Evolutionary conservation across 1,140 invertebrate genomes (phyloP).

Genomic region (Rhopalosiphum padi): DNA sequence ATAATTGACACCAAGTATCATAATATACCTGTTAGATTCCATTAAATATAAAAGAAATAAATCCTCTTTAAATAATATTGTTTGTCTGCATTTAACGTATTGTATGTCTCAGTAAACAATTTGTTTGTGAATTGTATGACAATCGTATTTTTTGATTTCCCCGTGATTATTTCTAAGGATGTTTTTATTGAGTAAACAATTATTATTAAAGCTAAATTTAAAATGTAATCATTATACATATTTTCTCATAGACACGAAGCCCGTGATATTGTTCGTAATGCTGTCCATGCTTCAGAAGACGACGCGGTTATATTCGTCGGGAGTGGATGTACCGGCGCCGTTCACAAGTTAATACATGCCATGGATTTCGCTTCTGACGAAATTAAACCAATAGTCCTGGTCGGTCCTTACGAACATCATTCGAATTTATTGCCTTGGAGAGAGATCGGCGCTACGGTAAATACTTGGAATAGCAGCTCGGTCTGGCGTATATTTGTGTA

Average conservation of each 20-base stretch:
- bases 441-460: constrained; percentile 79
- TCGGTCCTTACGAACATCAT: constrained; percentile 87
- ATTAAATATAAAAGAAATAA: neutral
- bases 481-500: neutral
- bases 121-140: neutral
- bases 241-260: constrained; percentile 73
- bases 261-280: constrained; percentile 80
- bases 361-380: constrained; percentile 67
- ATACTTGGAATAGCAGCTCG: neutral
- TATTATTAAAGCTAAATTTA: neutral
- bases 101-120: neutral
- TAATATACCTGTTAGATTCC: neutral
- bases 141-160: neutral
- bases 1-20: neutral
- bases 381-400: constrained; percentile 73
- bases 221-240: neutral
- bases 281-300: constrained; percentile 81
- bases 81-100: neutral
- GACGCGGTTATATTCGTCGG: constrained; percentile 85
- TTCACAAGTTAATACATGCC: constrained; percentile 75
- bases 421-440: constrained; percentile 85
- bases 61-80: neutral
- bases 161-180: neutral
- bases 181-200: neutral
- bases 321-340: constrained; percentile 75